Evolutionary conservation across 1,140 invertebrate species (phyloP).

Genomic region (Radopholus similis): DNA sequence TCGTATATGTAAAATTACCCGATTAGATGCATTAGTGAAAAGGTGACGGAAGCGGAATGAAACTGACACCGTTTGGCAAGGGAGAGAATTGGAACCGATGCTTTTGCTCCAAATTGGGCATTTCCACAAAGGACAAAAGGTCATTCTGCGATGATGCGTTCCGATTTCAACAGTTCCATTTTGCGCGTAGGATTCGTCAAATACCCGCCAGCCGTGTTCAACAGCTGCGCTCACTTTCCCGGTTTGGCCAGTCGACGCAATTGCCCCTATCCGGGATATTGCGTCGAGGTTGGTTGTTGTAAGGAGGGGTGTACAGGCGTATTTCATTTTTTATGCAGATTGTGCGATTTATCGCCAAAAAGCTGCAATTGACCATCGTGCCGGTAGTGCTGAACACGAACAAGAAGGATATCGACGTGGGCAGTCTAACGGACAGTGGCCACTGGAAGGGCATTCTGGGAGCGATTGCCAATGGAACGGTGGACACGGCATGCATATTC

Average conservation of each 20-base stretch:
- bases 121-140: no score
- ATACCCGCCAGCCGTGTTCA: neutral
- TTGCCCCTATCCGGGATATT: conserved; percentile 40
- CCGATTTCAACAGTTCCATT: no score
- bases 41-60: no score
- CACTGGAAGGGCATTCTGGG: conserved; percentile 34
- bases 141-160: no score
- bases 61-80: no score
- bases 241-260: neutral
- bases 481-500: conserved; percentile 32
- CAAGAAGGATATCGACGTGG: conserved; percentile 32
- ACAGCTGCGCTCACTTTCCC: neutral
- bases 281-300: conserved; percentile 25
- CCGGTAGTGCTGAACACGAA: conserved; percentile 22
- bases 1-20: no score
- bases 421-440: conserved; percentile 14
- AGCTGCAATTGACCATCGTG: conserved; percentile 31
- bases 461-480: conserved; percentile 27
- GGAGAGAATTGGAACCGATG: no score
- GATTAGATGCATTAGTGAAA: no score
- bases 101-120: no score
- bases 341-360: conserved; percentile 26
- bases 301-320: no score
- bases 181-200: neutral
- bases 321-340: conserved; percentile 36